A percentile compares a stretch with the other conserved stretches of the same genome.
Conservation (phyloP, 2,888 invertebrate species). For the Cryptocheilus praepositus region DNA sequence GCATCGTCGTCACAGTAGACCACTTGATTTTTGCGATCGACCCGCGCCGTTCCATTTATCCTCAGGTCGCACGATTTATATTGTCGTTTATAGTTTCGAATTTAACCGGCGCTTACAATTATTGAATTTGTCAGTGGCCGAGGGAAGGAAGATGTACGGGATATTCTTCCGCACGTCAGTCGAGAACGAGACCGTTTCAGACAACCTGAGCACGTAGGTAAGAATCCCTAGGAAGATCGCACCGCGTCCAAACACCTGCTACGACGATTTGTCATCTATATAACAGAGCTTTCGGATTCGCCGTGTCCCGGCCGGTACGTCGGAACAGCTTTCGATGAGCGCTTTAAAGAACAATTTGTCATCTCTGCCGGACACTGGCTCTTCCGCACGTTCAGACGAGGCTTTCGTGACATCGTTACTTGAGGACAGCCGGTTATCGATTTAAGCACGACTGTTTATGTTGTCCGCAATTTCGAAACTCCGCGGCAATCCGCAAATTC, state of each 20-base stretch:
- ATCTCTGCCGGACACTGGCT: slow-evolving; percentile 49
- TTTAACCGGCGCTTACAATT: no score
- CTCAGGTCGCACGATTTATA: no score
- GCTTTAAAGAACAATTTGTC: slow-evolving; percentile 61
- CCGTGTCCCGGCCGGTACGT: slow-evolving; percentile 49
- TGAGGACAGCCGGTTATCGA: not conserved
- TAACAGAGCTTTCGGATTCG: slow-evolving; percentile 58
- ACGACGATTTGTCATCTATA: slow-evolving; percentile 59
- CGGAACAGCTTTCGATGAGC: slow-evolving; percentile 56
- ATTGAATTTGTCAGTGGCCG: no score
- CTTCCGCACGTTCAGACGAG: slow-evolving; percentile 37
- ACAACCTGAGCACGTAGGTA: slow-evolving; percentile 49
- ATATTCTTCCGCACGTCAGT: no score
- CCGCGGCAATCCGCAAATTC: no score
- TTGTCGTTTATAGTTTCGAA: no score
- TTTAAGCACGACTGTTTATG: no score
- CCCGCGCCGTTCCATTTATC: no score
- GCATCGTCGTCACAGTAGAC: no score
- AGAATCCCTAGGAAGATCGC: slow-evolving; percentile 50
- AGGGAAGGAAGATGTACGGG: not conserved
- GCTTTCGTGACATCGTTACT: slow-evolving; percentile 33
- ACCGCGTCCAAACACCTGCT: slow-evolving; percentile 56
- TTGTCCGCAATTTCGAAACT: no score
- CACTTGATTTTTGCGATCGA: no score
- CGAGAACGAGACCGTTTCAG: slow-evolving; percentile 26